A percentile compares a stretch with the other conserved stretches of the same genome.
Evolutionary conservation across 2,888 invertebrate species (phyloP).

Genomic region (Autographa pulchrina): DNA sequence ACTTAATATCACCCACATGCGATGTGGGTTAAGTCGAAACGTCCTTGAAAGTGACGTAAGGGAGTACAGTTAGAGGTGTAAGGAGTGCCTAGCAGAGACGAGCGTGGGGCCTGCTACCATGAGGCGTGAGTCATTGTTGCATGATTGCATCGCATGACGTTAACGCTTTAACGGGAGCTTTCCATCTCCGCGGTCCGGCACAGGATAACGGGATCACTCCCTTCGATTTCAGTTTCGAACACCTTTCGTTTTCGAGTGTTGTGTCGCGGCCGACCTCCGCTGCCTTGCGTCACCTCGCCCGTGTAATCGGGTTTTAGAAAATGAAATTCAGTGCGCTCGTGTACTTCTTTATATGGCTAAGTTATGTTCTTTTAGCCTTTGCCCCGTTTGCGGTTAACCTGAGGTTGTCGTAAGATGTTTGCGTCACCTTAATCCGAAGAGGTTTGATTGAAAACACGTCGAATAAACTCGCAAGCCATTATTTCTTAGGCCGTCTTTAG

Average conservation of each 20-base stretch:
- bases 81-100: constrained; percentile 49
- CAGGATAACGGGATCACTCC: constrained; percentile 87
- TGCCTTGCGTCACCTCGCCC: constrained; percentile 79
- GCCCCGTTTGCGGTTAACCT: constrained; percentile 64
- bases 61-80: constrained; percentile 61
- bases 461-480: constrained; percentile 30
- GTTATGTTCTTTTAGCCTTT: constrained; percentile 76
- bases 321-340: constrained; percentile 85
- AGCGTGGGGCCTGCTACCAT: constrained; percentile 48
- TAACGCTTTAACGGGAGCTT: constrained; percentile 83
- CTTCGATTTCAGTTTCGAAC: constrained; percentile 86
- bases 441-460: constrained; percentile 14
- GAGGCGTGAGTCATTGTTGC: constrained; percentile 71
- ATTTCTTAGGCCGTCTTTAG: constrained; percentile 18
- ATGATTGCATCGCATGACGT: constrained; percentile 76
- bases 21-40: constrained; percentile 61
- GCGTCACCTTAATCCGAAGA: constrained; percentile 25
- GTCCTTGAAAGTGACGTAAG: constrained; percentile 70
- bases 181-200: constrained; percentile 80
- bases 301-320: constrained; percentile 88
- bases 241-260: constrained; percentile 86
- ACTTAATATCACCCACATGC: constrained; percentile 46
- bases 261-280: constrained; percentile 81
- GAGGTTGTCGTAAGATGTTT: constrained; percentile 28
- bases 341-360: constrained; percentile 83